A percentile compares a stretch with the other conserved stretches of the same genome.
phyloP scores from a whole-genome alignment of 2,113 vertebrate species.

The Myrmophylax atrothorax region DNA sequence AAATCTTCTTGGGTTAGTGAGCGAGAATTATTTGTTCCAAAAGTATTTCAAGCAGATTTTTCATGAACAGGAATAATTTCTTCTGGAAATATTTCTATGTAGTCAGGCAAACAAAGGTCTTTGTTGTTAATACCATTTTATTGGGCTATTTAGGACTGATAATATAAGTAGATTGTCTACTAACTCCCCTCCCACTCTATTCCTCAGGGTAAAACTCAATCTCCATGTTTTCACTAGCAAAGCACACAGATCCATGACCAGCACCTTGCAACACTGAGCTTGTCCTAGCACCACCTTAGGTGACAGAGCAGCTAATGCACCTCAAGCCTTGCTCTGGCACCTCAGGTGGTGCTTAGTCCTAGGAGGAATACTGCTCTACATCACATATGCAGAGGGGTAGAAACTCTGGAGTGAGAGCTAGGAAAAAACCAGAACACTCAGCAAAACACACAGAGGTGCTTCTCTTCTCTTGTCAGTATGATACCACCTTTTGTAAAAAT shows the following conservation, averaged over 20 bases:
- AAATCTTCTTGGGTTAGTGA: not conserved
- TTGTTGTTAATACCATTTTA: not conserved
- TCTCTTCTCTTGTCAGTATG: not conserved
- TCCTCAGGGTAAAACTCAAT: not conserved
- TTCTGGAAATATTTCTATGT: not conserved
- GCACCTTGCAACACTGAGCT: not conserved
- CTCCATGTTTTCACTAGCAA: not conserved
- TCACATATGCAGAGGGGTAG: not conserved
- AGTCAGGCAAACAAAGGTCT: not conserved
- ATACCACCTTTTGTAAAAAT: not conserved
- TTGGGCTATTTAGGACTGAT: not conserved
- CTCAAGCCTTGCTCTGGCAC: not conserved
- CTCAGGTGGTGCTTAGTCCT: not conserved
- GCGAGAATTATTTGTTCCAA: not conserved
- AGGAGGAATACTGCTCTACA: not conserved
- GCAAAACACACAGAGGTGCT: not conserved
- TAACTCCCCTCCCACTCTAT: not conserved
- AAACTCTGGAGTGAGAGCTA: not conserved
- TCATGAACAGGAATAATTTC: not conserved
- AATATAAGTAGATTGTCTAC: not conserved
- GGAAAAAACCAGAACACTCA: not conserved
- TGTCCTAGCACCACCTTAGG: not conserved
- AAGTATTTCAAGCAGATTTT: not conserved
- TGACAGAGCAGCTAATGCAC: not conserved
- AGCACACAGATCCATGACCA: fast-evolving